Base-by-base conservation (phyloP, 2,113 vertebrate species). In the Heterocephalus glaber region DNA sequence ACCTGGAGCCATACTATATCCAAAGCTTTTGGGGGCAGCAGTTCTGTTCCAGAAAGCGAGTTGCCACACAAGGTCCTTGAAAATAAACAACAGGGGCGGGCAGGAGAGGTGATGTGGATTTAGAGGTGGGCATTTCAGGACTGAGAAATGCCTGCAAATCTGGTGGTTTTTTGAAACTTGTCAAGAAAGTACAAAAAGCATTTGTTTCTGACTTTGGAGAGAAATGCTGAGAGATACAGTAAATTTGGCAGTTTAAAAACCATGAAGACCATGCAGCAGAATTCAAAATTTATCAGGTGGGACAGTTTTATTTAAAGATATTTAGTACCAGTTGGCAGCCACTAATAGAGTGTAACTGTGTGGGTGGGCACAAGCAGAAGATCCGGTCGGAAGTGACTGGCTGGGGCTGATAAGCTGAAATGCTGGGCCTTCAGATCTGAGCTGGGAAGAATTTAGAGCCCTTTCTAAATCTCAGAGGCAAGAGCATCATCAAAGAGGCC, bases 271-370 rank as follows among this genome's bases (percentile, higher is more conserved):
- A 77, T 16, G 11, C 30, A 22, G 1, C 44, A 35, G 76, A 68
- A 44, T 65, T 90, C 35, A 72, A 74, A 90, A 41, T 56, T n/a
- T 24, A 52, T 52, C 81, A 83, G 52, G 33, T 14, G 63, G 54
- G 10, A 41, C 24, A 54, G 56, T 82, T 89, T 72, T 93, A 91
- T 60, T 88, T 92, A 56, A 87, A 95, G 93, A 12, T 56, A 56
- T 38, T 56, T 38, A 88, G 84, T 35, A 77, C 33, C 65, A 38
- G 49, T 61, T 14, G 88, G 79, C 52, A 95, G 70, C 47, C 24
- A 44, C 68, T 68, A 33, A 33, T 0, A 41, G 49, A 65, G 24
- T 11, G 26, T 63, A 52, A 72, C 79, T n/a, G 61, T 77, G 88
- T 52, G 89, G 91, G 54, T 19, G 54, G 77, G 17, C 30, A 22